A percentile compares a stretch with the other conserved stretches of the same genome.
Evolutionary conservation across 2,113 vertebrate genomes (phyloP).

Genomic region (Pteronura brasiliensis): DNA sequence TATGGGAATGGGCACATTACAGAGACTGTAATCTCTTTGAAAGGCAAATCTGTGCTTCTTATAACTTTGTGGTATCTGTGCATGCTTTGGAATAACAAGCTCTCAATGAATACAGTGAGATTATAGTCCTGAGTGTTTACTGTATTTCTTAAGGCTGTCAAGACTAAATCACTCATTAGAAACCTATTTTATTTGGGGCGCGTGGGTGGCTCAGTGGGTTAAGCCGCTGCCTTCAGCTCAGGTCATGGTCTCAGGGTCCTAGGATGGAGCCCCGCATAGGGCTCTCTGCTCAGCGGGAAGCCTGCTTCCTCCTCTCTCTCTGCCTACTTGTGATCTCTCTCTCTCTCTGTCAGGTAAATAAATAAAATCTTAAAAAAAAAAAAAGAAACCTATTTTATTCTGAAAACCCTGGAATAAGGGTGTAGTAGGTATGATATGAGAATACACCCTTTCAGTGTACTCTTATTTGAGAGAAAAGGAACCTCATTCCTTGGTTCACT

Average conservation of each 20-base stretch:
- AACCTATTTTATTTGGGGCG: neutral
- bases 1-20: neutral
- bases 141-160: neutral
- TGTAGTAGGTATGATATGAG: neutral
- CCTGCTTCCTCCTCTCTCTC: no score
- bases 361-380: no score
- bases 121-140: neutral
- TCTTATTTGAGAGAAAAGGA: neutral
- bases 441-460: neutral
- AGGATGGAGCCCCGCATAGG: no score
- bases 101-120: neutral
- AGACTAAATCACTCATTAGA: neutral
- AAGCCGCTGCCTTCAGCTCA: no score
- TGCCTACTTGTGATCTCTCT: no score
- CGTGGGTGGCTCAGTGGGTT: no score
- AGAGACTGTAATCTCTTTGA: neutral
- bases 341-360: no score
- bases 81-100: neutral
- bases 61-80: neutral
- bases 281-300: no score
- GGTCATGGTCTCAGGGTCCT: no score
- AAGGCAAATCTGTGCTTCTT: neutral
- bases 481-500: neutral
- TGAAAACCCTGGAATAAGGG: neutral
- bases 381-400: neutral